Conservation (phyloP, 1,140 invertebrate species). For the Nylanderia fulva region DNA sequence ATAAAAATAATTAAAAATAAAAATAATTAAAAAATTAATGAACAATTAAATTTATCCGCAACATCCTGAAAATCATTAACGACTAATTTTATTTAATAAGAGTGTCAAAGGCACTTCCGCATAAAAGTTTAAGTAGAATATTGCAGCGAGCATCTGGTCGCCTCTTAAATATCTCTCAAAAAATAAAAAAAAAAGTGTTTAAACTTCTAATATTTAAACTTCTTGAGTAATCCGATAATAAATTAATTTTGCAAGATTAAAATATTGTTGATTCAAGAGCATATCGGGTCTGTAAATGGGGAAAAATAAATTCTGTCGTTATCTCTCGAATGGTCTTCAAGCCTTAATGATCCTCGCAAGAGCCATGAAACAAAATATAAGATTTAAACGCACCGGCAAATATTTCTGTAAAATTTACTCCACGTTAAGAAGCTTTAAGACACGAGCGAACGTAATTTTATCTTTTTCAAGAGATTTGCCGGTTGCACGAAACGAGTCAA, state of each 20-base stretch:
- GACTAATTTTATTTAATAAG: not conserved
- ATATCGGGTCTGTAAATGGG: not conserved
- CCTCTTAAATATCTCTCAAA: not conserved
- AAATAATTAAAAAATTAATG: too few relatives aligned
- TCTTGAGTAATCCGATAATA: not conserved
- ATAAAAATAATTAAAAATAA: too few relatives aligned
- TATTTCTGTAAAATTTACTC: slow-evolving; percentile 43
- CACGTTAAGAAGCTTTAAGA: slow-evolving; percentile 41
- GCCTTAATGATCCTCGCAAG: not conserved
- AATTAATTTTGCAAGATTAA: not conserved
- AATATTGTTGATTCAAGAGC: slow-evolving; percentile 1
- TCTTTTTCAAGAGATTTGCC: slow-evolving; percentile 34
- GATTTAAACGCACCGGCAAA: not conserved
- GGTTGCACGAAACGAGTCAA: slow-evolving; percentile 42
- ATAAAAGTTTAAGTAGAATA: not conserved
- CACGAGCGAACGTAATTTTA: slow-evolving; percentile 27
- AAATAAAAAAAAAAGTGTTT: slow-evolving; percentile 15
- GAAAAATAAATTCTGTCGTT: slow-evolving; percentile 31
- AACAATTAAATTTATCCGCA: not conserved
- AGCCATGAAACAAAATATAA: slow-evolving; percentile 3
- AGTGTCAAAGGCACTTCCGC: not conserved
- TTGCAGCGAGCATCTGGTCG: not conserved
- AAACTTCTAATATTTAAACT: slow-evolving; percentile 1
- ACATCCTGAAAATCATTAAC: not conserved
- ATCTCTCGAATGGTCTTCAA: slow-evolving; percentile 6